Percentiles rank a stretch among this genome's conserved stretches.
Conservation (phyloP, 2,888 invertebrate genomes). For the Campoletis raptor region DNA sequence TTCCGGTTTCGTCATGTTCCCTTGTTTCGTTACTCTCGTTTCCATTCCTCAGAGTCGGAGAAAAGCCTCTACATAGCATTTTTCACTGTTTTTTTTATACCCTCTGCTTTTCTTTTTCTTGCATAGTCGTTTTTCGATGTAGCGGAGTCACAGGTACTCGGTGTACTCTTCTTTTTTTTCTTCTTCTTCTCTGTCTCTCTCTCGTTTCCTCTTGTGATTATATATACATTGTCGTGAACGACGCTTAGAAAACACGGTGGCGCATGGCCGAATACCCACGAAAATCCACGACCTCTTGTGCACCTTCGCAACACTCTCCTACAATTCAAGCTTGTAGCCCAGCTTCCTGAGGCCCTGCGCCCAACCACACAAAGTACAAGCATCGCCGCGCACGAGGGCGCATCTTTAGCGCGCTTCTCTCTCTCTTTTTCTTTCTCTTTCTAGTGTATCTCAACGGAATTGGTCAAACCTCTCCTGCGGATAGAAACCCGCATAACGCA, state of each 20-base stretch:
- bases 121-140: constrained; percentile 36
- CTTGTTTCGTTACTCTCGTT: constrained; percentile 8
- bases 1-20: constrained; percentile 32
- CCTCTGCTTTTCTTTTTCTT: neutral
- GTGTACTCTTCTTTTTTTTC: constrained; percentile 19
- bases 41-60: neutral
- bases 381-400: constrained; percentile 42
- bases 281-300: constrained; percentile 69
- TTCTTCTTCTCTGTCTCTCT: neutral
- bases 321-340: constrained; percentile 59
- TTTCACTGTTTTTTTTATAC: constrained; percentile 8
- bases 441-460: constrained; percentile 34
- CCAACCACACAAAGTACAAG: constrained; percentile 35
- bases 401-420: constrained; percentile 30
- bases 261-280: constrained; percentile 71
- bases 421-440: constrained; percentile 9
- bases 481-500: constrained; percentile 55
- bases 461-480: constrained; percentile 57
- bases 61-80: constrained; percentile 1
- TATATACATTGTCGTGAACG: constrained; percentile 57
- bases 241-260: constrained; percentile 62
- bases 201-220: constrained; percentile 5
- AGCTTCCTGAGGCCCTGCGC: constrained; percentile 66
- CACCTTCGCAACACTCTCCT: constrained; percentile 64
- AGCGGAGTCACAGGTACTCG: constrained; percentile 53